phyloP scores from a whole-genome alignment of 64 coral and sea anemone species.

The Dendronephthya gigantea region DNA sequence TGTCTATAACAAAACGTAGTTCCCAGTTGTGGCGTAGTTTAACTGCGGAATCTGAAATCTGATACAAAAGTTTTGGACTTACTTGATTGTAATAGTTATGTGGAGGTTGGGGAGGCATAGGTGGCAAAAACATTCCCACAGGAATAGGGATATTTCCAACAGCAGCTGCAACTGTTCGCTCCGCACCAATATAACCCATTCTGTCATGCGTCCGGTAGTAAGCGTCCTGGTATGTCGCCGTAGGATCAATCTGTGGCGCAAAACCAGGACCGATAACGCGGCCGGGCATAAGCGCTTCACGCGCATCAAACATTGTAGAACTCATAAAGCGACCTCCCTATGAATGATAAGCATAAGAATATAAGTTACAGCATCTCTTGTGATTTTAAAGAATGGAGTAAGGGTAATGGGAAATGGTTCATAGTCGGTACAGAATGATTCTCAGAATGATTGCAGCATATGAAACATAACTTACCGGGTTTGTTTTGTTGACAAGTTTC shows the following conservation, averaged over 20 bases:
- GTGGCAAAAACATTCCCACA: slow-evolving; percentile 94
- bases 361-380: too few relatives aligned
- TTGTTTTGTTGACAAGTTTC: slow-evolving; percentile 96
- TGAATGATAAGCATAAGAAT: not conserved
- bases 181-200: slow-evolving; percentile 86
- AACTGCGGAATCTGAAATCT: too few relatives aligned
- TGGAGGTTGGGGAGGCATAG: slow-evolving; percentile 76
- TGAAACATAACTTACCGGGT: slow-evolving; percentile 57
- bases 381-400: too few relatives aligned
- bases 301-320: slow-evolving; percentile 94
- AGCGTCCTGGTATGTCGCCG: slow-evolving; percentile 61
- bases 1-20: not conserved
- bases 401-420: not conserved
- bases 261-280: slow-evolving; percentile 70
- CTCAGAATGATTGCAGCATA: not conserved
- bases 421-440: not conserved
- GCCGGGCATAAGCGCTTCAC: slow-evolving; percentile 79
- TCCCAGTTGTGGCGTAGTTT: too few relatives aligned
- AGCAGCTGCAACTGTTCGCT: slow-evolving; percentile 76
- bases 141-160: slow-evolving; percentile 92
- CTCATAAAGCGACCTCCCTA: slow-evolving; percentile 99
- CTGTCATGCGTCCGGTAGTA: slow-evolving; percentile 92
- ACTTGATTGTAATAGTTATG: slow-evolving; percentile 84
- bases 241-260: slow-evolving; percentile 54
- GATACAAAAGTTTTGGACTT: not conserved